Evolutionary conservation across 2,888 invertebrate genomes (phyloP), one percentile per base, ranked within the genome.

Genomic region (Rugalucina vietnamica): DNA sequence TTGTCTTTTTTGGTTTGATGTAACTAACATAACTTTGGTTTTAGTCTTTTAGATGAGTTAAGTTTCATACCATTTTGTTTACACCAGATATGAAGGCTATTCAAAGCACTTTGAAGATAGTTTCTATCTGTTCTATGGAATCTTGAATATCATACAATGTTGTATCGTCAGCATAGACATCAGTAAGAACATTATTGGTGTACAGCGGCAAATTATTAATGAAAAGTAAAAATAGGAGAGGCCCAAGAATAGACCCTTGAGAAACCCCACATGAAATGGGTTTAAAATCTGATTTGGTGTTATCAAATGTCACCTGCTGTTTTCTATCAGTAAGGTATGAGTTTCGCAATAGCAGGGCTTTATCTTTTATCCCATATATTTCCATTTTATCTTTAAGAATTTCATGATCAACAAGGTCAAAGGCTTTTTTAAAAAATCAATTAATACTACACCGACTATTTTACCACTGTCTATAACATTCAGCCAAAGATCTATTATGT

Each of bases 21-120:
- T 54, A n/a, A 54, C 54, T n/a, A 54, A n/a, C 54, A 54, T 54
- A 21, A 54, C 54, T 54, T 54, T 54, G 14, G 54, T 54, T 54
- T 54, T 54, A n/a, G 54, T n/a, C n/a, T 54, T 54, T 54, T 54
- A n/a, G 54, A 54, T 54, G 54, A 54, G n/a, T 54, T 54, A 18
- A 54, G 54, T 4, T n/a, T 54, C 54, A 54, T 54, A 54, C 54
- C 54, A 54, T 54, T 54, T 4, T n/a, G 14, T 54, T 54, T 54
- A 54, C 54, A 54, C 54, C 54, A 54, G 54, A 21, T 54, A n/a
- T 54, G 54, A n/a, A 54, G 54, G n/a, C 3, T 54, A n/a, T 54
- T 54, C 54, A 54, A 54, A 14, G 54, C 54, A 54, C 21, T n/a
- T n/a, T 54, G 54, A 54, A 54, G 54, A 21, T 54, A 54, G 14